Base-by-base conservation (phyloP, 2,888 invertebrate genomes). In the Scotopteryx bipunctaria region DNA sequence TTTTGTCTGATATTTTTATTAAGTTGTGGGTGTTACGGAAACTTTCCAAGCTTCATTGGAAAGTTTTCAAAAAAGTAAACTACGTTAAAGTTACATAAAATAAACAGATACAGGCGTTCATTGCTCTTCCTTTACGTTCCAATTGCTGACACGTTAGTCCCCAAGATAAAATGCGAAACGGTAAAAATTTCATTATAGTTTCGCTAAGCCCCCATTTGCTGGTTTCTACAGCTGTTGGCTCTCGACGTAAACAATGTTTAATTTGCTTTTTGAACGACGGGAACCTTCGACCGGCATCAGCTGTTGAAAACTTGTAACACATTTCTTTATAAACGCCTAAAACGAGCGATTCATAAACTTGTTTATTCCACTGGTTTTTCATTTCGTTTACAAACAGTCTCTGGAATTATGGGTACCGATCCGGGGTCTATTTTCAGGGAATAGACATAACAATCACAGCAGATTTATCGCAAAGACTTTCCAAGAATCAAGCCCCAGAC, bases 1-100 rank as follows among this genome's bases (percentile, higher is more conserved):
- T 74, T 75, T 71, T 61, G 68, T 66, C 66, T 59, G 1, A 67
- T 70, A 67, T 67, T 68, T 61, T 59, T 65, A n/a, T n/a, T 60
- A 59, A 64, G 65, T 59, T 64, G 52, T 61, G 57, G 54, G 43
- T 46, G 60, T 51, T 50, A 31, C 21, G 21, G 57, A 29, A 75
- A 73, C 59, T 72, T 78, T 71, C 69, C 71, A 19, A 11, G 36
- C 36, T 13, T 21, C 21, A n/a, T n/a, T n/a, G n/a, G n/a, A n/a
- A n/a, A n/a, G n/a, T n/a, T n/a, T n/a, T n/a, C n/a, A n/a, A n/a
- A n/a, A n/a, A n/a, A n/a, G n/a, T n/a, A n/a, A n/a, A n/a, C n/a
- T n/a, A n/a, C n/a, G n/a, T n/a, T n/a, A n/a, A n/a, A n/a, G n/a
- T n/a, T n/a, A n/a, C n/a, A n/a, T n/a, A n/a, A n/a, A n/a, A n/a